phyloP scores from a whole-genome alignment of 2,113 vertebrate genomes.

The Leiothrix lutea region DNA sequence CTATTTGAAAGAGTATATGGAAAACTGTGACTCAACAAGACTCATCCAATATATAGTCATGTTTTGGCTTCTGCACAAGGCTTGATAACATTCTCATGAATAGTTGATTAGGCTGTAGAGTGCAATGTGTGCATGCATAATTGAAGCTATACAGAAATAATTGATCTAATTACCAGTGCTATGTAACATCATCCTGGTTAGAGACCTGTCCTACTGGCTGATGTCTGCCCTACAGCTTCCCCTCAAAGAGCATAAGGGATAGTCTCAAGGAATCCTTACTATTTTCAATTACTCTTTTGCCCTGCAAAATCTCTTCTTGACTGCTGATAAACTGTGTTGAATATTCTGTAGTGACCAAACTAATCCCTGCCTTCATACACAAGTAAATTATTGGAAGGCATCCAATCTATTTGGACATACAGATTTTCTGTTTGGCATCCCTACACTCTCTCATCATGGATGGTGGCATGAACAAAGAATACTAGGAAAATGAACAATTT shows the following conservation, averaged over 20 bases:
- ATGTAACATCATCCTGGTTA: neutral
- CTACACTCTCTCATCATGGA: neutral
- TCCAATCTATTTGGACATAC: neutral
- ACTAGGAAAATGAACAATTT: neutral
- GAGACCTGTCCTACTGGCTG: neutral
- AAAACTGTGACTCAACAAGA: neutral
- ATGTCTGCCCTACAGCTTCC: neutral
- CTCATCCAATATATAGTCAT: neutral
- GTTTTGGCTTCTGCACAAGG: neutral
- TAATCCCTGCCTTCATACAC: neutral
- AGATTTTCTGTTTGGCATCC: neutral
- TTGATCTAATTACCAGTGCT: neutral
- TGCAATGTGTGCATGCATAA: neutral
- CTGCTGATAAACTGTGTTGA: neutral
- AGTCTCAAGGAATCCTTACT: neutral
- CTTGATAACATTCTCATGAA: neutral
- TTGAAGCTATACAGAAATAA: neutral
- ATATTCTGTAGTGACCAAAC: neutral
- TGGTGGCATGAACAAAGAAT: neutral
- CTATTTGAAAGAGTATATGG: neutral
- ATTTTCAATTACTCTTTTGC: neutral
- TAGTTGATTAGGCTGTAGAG: neutral
- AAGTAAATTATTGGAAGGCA: neutral
- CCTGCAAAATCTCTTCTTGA: neutral
- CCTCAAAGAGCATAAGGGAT: neutral